phyloP scores from a whole-genome alignment of 1,140 invertebrate species.

The Apis cerana region DNA sequence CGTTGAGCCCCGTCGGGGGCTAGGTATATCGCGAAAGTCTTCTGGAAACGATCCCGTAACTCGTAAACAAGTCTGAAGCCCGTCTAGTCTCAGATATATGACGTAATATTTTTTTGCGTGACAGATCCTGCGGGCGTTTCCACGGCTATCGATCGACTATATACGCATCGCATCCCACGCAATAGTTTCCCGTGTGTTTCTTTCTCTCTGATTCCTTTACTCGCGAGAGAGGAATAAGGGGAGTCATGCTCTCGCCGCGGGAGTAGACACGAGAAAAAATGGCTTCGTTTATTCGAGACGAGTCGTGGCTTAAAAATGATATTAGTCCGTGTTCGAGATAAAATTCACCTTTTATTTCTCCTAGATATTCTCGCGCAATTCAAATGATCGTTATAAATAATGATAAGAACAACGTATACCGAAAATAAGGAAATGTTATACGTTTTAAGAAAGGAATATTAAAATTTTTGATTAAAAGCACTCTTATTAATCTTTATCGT shows the following conservation, averaged over 20 bases:
- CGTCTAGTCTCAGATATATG: conserved; percentile 70
- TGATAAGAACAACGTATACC: too few relatives aligned
- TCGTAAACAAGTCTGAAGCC: conserved; percentile 70
- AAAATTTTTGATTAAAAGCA: too few relatives aligned
- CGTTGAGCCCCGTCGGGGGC: conserved; percentile 59
- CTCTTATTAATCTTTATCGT: too few relatives aligned
- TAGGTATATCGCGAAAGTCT: conserved; percentile 66
- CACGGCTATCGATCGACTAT: conserved; percentile 60
- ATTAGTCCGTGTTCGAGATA: not conserved
- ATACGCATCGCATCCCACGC: conserved; percentile 66
- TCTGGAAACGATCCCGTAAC: conserved; percentile 71
- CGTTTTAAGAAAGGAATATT: too few relatives aligned
- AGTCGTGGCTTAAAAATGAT: not conserved
- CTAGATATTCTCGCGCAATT: not conserved
- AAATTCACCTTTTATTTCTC: not conserved
- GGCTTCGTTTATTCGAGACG: not conserved
- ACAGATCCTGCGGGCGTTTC: conserved; percentile 69
- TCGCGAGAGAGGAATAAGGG: not conserved
- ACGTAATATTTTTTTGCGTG: conserved; percentile 73
- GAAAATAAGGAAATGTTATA: too few relatives aligned
- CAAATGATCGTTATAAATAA: not conserved
- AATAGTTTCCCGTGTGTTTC: conserved; percentile 31
- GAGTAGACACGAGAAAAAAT: conserved; percentile 15
- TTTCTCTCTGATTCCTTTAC: conserved; percentile 14
- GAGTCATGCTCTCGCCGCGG: not conserved